These are phyloP conservation scores for Sinocyclocheilus anshuiensis DNA, from an alignment of 2,113 vertebrate genomes.

Conservation along the genomic window DNA sequence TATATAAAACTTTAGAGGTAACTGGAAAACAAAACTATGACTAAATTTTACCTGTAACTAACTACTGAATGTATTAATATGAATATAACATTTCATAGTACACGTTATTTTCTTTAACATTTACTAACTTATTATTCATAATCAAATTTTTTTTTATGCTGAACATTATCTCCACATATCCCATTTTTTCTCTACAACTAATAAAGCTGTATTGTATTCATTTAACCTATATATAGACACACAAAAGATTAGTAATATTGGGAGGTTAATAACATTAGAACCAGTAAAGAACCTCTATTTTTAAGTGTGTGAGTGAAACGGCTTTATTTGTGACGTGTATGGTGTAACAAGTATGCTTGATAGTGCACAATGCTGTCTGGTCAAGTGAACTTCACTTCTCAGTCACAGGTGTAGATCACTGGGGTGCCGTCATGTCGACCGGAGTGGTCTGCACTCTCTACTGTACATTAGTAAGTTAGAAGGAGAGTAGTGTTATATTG, in stretches of 20 bases:
- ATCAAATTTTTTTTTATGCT: too few relatives aligned
- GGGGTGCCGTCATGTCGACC: slow-evolving; percentile 86
- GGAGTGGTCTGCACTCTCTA: slow-evolving; percentile 91
- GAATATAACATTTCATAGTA: too few relatives aligned
- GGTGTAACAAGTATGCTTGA: slow-evolving; percentile 10
- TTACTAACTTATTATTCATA: too few relatives aligned
- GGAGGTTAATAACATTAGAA: background rate
- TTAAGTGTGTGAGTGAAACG: background rate
- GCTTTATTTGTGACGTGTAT: background rate
- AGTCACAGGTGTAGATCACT: slow-evolving; percentile 88
- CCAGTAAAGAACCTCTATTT: background rate
- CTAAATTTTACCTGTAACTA: too few relatives aligned
- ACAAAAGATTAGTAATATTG: background rate
- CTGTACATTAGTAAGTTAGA: slow-evolving; percentile 82
- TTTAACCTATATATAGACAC: background rate
- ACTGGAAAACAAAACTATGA: too few relatives aligned
- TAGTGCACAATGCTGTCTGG: background rate
- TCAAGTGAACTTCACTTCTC: slow-evolving; percentile 44
- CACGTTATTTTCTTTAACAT: too few relatives aligned
- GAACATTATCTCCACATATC: too few relatives aligned
- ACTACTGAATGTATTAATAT: too few relatives aligned
- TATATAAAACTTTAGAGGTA: too few relatives aligned
- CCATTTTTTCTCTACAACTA: background rate
- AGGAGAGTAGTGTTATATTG: background rate
- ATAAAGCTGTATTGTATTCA: background rate